Evolutionary conservation across 2,888 invertebrate genomes (phyloP).

Genomic region (Pristionchus japonicus): DNA sequence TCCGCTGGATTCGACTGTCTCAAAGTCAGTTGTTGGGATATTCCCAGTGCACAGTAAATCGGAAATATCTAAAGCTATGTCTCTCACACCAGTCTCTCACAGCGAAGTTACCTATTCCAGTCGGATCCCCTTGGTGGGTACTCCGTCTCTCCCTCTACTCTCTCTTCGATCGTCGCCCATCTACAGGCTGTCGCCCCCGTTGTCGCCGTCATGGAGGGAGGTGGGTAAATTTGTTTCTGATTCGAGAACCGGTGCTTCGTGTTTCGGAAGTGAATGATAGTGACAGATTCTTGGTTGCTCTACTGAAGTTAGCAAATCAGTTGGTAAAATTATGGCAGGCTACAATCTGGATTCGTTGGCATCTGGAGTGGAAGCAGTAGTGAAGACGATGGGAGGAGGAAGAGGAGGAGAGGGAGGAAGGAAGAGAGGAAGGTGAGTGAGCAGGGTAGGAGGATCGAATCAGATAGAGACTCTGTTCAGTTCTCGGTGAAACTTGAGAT

Average conservation of each 20-base stretch:
- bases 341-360: constrained; percentile 41
- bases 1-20: constrained; percentile 44
- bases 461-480: no score
- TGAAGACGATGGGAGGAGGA: constrained; percentile 37
- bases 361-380: constrained; percentile 21
- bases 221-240: no score
- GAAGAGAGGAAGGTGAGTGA: background rate
- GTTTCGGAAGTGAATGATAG: background rate
- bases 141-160: constrained; percentile 89
- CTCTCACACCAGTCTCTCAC: no score
- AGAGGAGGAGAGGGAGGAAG: constrained; percentile 17
- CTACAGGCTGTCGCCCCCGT: constrained; percentile 88
- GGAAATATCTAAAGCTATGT: no score
- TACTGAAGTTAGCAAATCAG: no score
- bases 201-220: constrained; percentile 89
- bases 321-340: no score
- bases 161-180: constrained; percentile 90
- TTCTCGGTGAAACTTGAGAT: no score
- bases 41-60: no score
- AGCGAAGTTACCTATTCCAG: background rate
- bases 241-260: no score
- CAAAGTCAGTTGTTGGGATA: background rate
- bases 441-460: no score
- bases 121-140: constrained; percentile 80
- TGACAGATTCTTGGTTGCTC: background rate